Percentiles rank a stretch among this genome's conserved stretches.
These are phyloP conservation scores for Piaya cayana DNA, from an alignment of 2,113 vertebrate genomes.

Conservation along the genomic window DNA sequence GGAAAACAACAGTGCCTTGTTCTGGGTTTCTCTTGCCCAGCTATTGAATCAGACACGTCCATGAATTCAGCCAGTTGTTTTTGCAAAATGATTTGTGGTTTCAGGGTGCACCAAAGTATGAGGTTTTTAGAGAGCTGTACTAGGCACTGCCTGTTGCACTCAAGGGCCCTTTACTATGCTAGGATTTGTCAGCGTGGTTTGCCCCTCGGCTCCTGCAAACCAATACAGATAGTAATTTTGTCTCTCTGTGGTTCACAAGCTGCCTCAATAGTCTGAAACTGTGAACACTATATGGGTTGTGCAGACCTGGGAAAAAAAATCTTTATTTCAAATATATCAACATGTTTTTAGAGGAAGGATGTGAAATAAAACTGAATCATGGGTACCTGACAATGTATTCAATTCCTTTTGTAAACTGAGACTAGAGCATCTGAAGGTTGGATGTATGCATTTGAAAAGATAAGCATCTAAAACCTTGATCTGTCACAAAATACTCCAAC, in stretches of 20 bases:
- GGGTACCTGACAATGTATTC: background rate
- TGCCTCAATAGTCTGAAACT: background rate
- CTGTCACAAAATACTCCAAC: background rate
- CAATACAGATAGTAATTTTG: background rate
- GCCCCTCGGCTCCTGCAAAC: background rate
- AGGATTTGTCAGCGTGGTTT: background rate
- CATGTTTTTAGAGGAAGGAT: background rate
- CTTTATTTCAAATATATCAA: background rate
- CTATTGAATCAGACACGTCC: background rate
- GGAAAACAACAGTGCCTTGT: background rate
- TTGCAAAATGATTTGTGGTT: background rate
- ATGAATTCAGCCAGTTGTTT: background rate
- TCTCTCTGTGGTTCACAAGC: background rate
- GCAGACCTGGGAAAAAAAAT: background rate
- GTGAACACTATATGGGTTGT: background rate
- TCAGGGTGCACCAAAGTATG: background rate
- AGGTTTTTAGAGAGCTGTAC: accelerated
- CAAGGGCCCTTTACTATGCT: accelerated
- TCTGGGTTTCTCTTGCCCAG: background rate
- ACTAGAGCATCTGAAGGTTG: background rate
- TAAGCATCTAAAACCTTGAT: background rate
- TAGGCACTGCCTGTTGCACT: background rate
- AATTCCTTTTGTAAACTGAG: background rate
- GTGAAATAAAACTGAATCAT: background rate
- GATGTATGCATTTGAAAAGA: background rate